Evolutionary conservation across 2,797 vertebrate species (phyloP).

Genomic region (Masticophis lateralis): DNA sequence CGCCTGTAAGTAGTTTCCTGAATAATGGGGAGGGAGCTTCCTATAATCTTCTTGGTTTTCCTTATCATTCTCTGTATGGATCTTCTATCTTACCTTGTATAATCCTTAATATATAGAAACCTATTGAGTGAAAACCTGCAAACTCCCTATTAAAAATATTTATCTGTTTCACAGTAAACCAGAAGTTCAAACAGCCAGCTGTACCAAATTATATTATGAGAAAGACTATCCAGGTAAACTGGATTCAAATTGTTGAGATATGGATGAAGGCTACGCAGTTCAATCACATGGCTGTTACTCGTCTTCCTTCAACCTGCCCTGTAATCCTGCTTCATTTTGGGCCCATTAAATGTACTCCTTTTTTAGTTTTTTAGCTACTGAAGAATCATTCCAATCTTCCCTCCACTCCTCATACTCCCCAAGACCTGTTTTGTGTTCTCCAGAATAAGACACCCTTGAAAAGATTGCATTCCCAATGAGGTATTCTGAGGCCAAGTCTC

Average conservation of each 20-base stretch:
- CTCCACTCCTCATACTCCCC: neutral
- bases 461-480: conserved; percentile 1
- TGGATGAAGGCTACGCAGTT: neutral
- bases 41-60: too few relatives aligned
- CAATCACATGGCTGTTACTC: neutral
- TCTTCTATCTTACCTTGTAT: too few relatives aligned
- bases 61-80: too few relatives aligned
- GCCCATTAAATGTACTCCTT: neutral
- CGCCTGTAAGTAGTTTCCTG: too few relatives aligned
- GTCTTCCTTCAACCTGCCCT: neutral
- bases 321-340: neutral
- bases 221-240: neutral
- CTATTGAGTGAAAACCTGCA: neutral
- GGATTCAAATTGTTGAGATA: neutral
- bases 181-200: neutral
- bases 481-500: neutral
- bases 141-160: neutral
- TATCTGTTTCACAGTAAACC: neutral
- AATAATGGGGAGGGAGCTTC: too few relatives aligned
- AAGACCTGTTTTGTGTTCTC: neutral
- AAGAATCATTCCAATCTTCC: neutral
- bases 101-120: neutral
- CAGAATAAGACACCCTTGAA: conserved; percentile 10
- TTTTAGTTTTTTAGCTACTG: neutral
- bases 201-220: neutral